A percentile compares a stretch with the other conserved stretches of the same genome.
Evolutionary conservation across 2,797 vertebrate genomes (phyloP).

Genomic region (Lindbergichthys nudifrons): DNA sequence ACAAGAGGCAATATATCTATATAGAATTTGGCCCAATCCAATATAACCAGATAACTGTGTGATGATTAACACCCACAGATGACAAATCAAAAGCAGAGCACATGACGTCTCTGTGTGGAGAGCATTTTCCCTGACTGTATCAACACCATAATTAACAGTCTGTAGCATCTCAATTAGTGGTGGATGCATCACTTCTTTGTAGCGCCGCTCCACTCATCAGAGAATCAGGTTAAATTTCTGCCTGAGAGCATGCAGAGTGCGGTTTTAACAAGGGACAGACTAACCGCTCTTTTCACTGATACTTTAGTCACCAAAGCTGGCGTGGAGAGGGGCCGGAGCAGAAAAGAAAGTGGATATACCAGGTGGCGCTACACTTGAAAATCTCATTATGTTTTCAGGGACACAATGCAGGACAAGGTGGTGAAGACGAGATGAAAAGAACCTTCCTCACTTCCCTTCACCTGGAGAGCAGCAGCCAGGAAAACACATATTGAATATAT

Average conservation of each 20-base stretch:
- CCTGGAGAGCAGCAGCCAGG: slow-evolving; percentile 30
- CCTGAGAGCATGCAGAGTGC: slow-evolving; percentile 33
- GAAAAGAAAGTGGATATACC: slow-evolving; percentile 65
- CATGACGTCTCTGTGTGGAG: background rate
- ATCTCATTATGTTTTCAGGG: slow-evolving; percentile 73
- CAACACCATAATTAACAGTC: background rate
- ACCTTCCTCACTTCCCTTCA: slow-evolving; percentile 43
- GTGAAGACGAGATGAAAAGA: slow-evolving; percentile 43
- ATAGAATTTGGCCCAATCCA: background rate
- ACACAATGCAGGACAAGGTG: slow-evolving; percentile 66
- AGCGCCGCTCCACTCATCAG: slow-evolving; percentile 14
- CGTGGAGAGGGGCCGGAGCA: slow-evolving; percentile 38
- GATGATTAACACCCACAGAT: background rate
- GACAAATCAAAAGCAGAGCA: background rate
- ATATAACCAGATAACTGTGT: background rate
- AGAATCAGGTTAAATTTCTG: slow-evolving; percentile 39
- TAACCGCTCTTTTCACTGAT: slow-evolving; percentile 48
- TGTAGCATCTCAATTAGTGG: slow-evolving; percentile 24
- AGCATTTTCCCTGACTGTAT: slow-evolving; percentile 11
- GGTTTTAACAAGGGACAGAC: slow-evolving; percentile 32
- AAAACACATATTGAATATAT: background rate
- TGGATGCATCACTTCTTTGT: slow-evolving; percentile 28
- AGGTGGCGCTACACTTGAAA: slow-evolving; percentile 80
- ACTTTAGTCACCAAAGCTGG: slow-evolving; percentile 50
- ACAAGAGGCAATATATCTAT: background rate